These are phyloP conservation scores for Agonopterix subpropinquella DNA, from an alignment of 2,888 invertebrate species.

Conservation along the genomic window DNA sequence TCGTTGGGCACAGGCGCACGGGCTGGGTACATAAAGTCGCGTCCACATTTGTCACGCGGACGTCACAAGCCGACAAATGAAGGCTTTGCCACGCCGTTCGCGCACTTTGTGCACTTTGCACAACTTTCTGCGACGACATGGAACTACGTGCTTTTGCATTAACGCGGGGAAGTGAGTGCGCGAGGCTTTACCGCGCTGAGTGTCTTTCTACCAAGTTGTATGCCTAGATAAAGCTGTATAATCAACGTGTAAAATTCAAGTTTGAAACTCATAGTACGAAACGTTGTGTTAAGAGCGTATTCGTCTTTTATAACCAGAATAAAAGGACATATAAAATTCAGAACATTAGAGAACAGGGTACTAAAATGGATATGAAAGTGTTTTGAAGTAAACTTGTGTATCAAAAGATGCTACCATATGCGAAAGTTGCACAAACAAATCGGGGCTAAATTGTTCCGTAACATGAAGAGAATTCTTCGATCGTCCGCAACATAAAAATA, in stretches of 20 bases:
- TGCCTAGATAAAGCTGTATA: constrained; percentile 60
- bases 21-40: constrained; percentile 46
- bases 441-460: constrained; percentile 24
- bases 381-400: constrained; percentile 6
- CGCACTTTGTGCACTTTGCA: constrained; percentile 72
- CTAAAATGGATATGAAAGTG: constrained; percentile 5
- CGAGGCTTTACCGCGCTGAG: constrained; percentile 54
- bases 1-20: constrained; percentile 18
- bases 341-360: background rate
- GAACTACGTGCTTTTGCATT: constrained; percentile 72
- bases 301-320: constrained; percentile 13
- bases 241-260: constrained; percentile 54
- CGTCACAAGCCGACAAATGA: constrained; percentile 75
- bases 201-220: constrained; percentile 64
- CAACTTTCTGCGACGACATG: constrained; percentile 68
- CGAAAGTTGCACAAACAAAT: constrained; percentile 21
- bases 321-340: constrained; percentile 14
- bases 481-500: constrained; percentile 57
- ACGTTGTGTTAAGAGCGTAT: constrained; percentile 13
- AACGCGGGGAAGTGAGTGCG: constrained; percentile 57
- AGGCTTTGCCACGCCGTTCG: constrained; percentile 68
- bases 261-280: constrained; percentile 25
- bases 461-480: constrained; percentile 40
- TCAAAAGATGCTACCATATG: constrained; percentile 12
- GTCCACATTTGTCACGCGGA: constrained; percentile 73